Percentiles rank a stretch among this genome's conserved stretches.
These are phyloP conservation scores for Ceraclea dissimilis DNA, from an alignment of 2,888 invertebrate species.

Conservation along the genomic window DNA sequence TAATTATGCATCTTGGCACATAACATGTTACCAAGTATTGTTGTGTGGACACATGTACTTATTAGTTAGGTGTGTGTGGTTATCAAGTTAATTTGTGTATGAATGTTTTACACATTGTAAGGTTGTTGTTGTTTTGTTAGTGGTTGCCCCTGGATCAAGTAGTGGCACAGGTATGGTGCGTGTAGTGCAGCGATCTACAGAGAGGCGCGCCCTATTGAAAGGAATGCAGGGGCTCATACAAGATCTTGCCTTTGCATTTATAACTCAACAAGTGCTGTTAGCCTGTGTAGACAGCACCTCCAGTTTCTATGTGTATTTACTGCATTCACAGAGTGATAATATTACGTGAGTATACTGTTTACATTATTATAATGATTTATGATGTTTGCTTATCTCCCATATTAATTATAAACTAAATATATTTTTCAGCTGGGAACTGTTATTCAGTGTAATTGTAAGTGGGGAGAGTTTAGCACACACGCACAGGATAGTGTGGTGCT, in stretches of 20 bases:
- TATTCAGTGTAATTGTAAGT: conserved; percentile 54
- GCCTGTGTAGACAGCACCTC: conserved; percentile 85
- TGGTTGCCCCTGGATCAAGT: background rate
- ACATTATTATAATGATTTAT: background rate
- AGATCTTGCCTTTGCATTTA: conserved; percentile 86
- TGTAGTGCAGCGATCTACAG: conserved; percentile 65
- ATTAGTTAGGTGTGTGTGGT: no score
- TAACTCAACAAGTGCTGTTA: conserved; percentile 66
- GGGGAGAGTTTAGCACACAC: conserved; percentile 31
- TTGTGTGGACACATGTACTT: no score
- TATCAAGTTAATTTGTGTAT: no score
- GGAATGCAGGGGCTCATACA: conserved; percentile 83
- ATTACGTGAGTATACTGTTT: conserved; percentile 29
- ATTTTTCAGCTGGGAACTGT: conserved; percentile 43
- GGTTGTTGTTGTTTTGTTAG: no score
- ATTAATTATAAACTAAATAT: no score
- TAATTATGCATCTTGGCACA: no score
- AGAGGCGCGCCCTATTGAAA: conserved; percentile 73
- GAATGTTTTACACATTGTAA: no score
- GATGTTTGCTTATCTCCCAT: no score
- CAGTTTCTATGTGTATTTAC: conserved; percentile 72
- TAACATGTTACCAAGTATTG: no score
- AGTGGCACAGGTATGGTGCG: conserved; percentile 61
- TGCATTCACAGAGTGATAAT: conserved; percentile 54
- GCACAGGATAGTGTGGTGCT: conserved; percentile 85